These are phyloP conservation scores for Pycnonotus jocosus DNA, from an alignment of 2,113 vertebrate genomes.

Conservation along the genomic window DNA sequence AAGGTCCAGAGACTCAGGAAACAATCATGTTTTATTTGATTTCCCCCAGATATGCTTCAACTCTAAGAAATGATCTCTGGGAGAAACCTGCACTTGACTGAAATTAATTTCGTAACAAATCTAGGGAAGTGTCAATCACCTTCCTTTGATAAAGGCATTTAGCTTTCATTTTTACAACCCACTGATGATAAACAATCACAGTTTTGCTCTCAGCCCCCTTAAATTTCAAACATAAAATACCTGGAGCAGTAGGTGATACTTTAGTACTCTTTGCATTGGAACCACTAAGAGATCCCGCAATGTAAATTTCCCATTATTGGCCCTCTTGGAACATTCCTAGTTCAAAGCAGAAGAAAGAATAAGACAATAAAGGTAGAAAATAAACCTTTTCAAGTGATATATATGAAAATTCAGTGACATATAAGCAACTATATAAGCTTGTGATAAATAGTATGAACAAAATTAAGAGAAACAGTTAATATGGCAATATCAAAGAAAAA, in stretches of 20 bases:
- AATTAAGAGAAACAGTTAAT: background rate
- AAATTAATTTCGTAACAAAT: background rate
- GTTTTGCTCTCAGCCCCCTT: background rate
- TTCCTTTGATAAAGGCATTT: background rate
- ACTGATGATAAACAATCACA: background rate
- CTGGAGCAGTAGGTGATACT: slow-evolving; percentile 96
- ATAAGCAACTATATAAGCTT: background rate
- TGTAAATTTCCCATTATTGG: slow-evolving; percentile 96
- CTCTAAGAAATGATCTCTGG: background rate
- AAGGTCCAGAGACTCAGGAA: background rate
- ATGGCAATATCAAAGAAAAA: background rate
- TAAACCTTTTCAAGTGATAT: background rate
- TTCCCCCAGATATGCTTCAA: background rate
- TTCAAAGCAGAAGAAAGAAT: background rate
- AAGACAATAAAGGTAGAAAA: background rate
- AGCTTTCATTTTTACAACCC: background rate
- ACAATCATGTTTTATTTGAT: background rate
- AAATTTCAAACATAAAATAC: slow-evolving; percentile 61
- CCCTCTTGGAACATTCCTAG: slow-evolving; percentile 92
- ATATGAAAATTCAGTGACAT: background rate
- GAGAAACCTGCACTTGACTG: background rate
- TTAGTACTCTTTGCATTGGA: slow-evolving; percentile 96
- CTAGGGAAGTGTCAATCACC: background rate
- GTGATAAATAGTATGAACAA: background rate
- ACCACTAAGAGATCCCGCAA: slow-evolving; percentile 94